A percentile compares a stretch with the other conserved stretches of the same genome.
Evolutionary conservation across 2,797 vertebrate genomes (phyloP).

Genomic region (Aeoliscus strigatus): DNA sequence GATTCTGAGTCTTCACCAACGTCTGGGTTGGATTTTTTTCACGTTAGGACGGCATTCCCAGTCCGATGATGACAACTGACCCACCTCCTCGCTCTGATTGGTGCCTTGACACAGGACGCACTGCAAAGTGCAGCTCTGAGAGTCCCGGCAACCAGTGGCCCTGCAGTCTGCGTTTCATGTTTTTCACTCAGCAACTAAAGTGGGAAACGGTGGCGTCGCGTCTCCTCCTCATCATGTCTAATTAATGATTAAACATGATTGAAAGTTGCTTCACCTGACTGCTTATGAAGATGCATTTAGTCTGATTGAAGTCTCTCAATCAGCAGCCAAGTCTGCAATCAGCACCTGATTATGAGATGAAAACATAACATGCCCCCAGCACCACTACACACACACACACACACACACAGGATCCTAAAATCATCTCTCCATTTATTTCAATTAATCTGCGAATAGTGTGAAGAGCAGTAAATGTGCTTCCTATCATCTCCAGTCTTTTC

Average conservation of each 20-base stretch:
- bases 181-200: slow-evolving; percentile 7
- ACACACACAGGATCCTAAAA: too few species aligned
- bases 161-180: slow-evolving; percentile 1
- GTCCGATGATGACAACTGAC: too few species aligned
- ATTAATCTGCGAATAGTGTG: slow-evolving; percentile 43
- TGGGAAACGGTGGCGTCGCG: slow-evolving; percentile 5
- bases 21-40: too few species aligned
- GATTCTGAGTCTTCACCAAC: too few species aligned
- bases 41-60: too few species aligned
- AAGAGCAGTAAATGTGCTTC: slow-evolving; percentile 8
- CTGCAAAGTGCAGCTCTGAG: slow-evolving; percentile 2
- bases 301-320: slow-evolving; percentile 66
- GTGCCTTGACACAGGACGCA: too few species aligned
- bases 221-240: slow-evolving; percentile 40
- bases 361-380: slow-evolving; percentile 23
- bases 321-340: slow-evolving; percentile 56
- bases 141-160: too few species aligned
- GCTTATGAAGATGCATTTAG: slow-evolving; percentile 52
- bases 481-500: slow-evolving; percentile 1
- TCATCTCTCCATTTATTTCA: slow-evolving; percentile 43
- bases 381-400: too few species aligned
- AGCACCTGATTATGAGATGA: slow-evolving; percentile 52
- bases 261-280: slow-evolving; percentile 52
- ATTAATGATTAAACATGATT: slow-evolving; percentile 60
- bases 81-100: too few species aligned